Evolutionary conservation across 1,140 invertebrate genomes (phyloP).

Genomic region (Lerema accius): DNA sequence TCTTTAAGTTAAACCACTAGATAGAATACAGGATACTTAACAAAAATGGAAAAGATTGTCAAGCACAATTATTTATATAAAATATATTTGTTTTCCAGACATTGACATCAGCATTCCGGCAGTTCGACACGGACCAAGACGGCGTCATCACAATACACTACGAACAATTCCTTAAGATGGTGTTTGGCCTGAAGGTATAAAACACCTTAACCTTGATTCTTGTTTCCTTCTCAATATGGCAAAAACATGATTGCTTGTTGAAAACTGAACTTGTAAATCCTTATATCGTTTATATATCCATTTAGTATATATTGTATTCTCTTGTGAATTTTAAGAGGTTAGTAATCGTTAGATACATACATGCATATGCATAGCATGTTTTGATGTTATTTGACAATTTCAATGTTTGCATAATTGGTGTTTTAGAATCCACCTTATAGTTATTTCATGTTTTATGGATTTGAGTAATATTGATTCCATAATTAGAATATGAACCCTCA

Average conservation of each 20-base stretch:
- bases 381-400: background rate
- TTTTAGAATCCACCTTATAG: background rate
- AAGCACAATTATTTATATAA: background rate
- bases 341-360: background rate
- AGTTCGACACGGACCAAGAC: slow-evolving; percentile 96
- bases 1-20: no score
- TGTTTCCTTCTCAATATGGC: background rate
- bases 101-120: slow-evolving; percentile 93
- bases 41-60: no score
- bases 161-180: slow-evolving; percentile 98
- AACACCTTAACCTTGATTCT: background rate
- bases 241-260: slow-evolving; percentile 5
- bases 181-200: slow-evolving; percentile 96
- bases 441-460: no score
- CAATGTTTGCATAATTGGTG: background rate
- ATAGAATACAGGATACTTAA: no score
- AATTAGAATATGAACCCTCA: no score
- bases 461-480: no score
- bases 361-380: background rate
- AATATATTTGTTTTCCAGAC: slow-evolving; percentile 86
- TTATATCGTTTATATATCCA: background rate
- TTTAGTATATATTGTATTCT: background rate
- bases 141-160: slow-evolving; percentile 98
- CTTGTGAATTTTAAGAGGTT: no score
- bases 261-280: background rate